These are phyloP conservation scores for Epirrhoe alternata DNA, from an alignment of 2,888 invertebrate species.

Conservation along the genomic window DNA sequence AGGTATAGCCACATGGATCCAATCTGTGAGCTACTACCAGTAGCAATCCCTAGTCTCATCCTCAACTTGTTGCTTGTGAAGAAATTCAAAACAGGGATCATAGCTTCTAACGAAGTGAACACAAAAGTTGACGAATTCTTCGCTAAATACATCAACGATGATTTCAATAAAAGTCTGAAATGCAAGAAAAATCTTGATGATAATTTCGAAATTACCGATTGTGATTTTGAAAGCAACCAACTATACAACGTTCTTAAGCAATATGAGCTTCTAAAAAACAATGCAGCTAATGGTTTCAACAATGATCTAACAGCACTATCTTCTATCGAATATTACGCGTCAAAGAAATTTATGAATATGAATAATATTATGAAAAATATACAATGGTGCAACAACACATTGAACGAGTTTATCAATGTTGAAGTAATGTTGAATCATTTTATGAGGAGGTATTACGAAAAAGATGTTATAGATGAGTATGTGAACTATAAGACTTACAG, in stretches of 20 bases:
- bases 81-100: constrained; percentile 56
- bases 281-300: constrained; percentile 38
- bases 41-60: constrained; percentile 86
- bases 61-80: constrained; percentile 82
- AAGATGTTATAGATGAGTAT: constrained; percentile 32
- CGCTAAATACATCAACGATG: constrained; percentile 44
- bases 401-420: constrained; percentile 15
- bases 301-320: constrained; percentile 23
- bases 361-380: constrained; percentile 30
- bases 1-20: constrained; percentile 88
- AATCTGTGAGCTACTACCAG: constrained; percentile 87
- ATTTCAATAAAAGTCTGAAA: constrained; percentile 46
- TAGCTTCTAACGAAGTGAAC: constrained; percentile 28
- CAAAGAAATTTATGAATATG: constrained; percentile 47
- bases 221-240: constrained; percentile 52
- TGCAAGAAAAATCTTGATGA: constrained; percentile 40
- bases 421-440: constrained; percentile 13
- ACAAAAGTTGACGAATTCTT: constrained; percentile 45
- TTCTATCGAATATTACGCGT: constrained; percentile 50
- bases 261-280: constrained; percentile 35
- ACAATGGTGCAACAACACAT: constrained; percentile 22
- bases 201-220: constrained; percentile 34
- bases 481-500: constrained; percentile 27
- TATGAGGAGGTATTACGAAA: constrained; percentile 31
- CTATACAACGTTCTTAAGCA: constrained; percentile 45